These are phyloP conservation scores for Escarpia spicata DNA, from an alignment of 2,888 invertebrate species.

Conservation along the genomic window DNA sequence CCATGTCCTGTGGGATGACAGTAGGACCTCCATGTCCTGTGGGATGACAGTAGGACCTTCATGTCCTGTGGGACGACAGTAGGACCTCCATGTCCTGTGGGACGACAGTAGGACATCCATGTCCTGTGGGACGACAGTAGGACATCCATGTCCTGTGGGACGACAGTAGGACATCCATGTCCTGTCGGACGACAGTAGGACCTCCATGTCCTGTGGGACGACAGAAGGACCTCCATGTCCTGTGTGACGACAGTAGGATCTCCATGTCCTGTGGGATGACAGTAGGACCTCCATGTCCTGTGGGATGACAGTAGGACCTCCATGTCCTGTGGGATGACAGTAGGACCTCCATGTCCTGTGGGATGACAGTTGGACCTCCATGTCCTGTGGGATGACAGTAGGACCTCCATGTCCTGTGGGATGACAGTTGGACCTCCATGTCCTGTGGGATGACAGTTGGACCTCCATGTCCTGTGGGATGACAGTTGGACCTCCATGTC, in stretches of 20 bases:
- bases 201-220: background rate
- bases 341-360: background rate
- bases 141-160: background rate
- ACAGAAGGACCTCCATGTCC: too few species aligned
- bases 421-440: too few species aligned
- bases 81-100: too few species aligned
- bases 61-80: background rate
- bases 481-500: background rate
- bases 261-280: too few species aligned
- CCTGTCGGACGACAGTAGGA: background rate
- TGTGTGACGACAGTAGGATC: too few species aligned
- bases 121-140: too few species aligned
- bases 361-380: too few species aligned
- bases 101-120: too few species aligned
- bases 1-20: background rate
- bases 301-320: background rate
- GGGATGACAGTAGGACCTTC: background rate
- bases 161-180: background rate
- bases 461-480: background rate
- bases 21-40: background rate
- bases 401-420: too few species aligned
- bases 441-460: background rate
- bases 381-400: too few species aligned
- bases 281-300: background rate
- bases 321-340: background rate